Evolutionary conservation across 2,888 invertebrate species (phyloP).

Genomic region (Scaptomyza polygonia): DNA sequence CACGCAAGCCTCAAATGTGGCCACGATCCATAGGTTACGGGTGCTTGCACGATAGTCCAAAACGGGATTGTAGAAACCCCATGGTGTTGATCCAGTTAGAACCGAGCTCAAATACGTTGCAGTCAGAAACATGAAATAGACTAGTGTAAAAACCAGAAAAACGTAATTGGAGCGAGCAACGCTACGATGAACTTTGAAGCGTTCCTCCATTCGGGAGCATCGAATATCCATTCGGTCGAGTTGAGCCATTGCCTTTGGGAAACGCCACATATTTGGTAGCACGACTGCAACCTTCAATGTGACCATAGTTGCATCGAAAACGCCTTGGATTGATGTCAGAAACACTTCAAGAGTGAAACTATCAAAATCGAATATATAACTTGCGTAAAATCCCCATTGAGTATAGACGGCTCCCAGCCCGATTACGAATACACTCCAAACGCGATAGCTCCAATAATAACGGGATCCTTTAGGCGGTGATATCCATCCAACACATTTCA

Average conservation of each 20-base stretch:
- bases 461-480: neutral
- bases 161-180: constrained; percentile 36
- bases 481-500: constrained; percentile 46
- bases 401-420: constrained; percentile 12
- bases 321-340: constrained; percentile 39
- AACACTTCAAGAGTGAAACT: constrained; percentile 34
- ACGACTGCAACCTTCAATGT: constrained; percentile 12
- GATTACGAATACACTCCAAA: constrained; percentile 1
- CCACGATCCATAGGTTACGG: constrained; percentile 22
- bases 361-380: constrained; percentile 26
- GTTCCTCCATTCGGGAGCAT: constrained; percentile 11
- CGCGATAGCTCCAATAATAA: constrained; percentile 7
- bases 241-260: constrained; percentile 28
- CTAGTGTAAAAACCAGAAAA: constrained; percentile 25
- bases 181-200: constrained; percentile 23
- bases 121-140: constrained; percentile 16
- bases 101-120: constrained; percentile 30
- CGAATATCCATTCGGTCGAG: constrained; percentile 43
- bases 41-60: constrained; percentile 27
- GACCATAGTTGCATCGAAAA: constrained; percentile 23
- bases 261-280: constrained; percentile 23
- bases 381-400: constrained; percentile 40
- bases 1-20: constrained; percentile 13
- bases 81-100: constrained; percentile 30
- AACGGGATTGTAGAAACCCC: constrained; percentile 48